Base-by-base conservation (phyloP, 2,888 invertebrate genomes). In the Chrysolina americana region DNA sequence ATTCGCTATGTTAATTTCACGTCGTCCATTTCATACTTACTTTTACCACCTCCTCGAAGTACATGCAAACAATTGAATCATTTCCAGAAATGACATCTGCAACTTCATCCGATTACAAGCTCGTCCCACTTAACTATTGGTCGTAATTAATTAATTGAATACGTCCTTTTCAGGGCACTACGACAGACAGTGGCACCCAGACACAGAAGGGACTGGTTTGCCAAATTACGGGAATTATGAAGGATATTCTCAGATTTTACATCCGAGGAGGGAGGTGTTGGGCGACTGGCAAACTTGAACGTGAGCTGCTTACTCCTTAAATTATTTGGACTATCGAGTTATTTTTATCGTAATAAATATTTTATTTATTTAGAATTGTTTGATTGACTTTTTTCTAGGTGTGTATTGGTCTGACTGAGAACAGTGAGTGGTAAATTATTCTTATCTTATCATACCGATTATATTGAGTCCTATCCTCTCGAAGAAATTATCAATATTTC, bases 131-230 rank as follows among this genome's bases (percentile, higher is more conserved):
- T 13, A 5, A 23, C 21, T 53, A 13, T 48, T 21, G 5, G 21
- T 21, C 19, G 21, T 53, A 21, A 66, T 56, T 41, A 41, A 41
- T 73, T 53, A 48, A 17, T 28, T 36, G 36, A 53, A 41, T n/a
- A 8, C 17, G 21, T 41, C 50, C 76, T 79, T 86, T 86, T 81
- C 78, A 87, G 87, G 84, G 84, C 83, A 83, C 73, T 85, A 86
- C 75, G 86, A 87, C 74, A 81, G 87, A 71, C 83, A 84, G 71
- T 85, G 84, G 84, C 83, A 83, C 50, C 79, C 81, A 63, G 83
- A 82, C 17, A 80, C 65, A 47, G 73, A 73, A 50, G 74, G 71
- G 41, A 63, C 53, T 17, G 13, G 17, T 13, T 9, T 50, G 21
- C 68, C 65, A 21, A 70, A 63, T 64, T 71, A 71, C 44, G 75